phyloP scores from a whole-genome alignment of 2,888 invertebrate genomes.

The Blera fallax region DNA sequence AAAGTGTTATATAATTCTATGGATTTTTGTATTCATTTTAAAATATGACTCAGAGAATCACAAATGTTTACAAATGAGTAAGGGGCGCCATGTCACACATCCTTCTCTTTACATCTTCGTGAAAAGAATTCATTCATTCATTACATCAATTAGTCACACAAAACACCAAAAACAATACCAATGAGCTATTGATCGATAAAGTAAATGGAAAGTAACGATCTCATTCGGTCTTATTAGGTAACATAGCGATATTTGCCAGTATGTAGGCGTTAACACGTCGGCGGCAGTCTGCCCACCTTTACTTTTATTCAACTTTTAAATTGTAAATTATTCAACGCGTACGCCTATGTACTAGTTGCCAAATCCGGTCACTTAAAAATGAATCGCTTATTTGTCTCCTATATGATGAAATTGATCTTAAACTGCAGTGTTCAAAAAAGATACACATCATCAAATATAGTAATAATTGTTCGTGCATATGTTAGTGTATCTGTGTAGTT shows the following conservation, averaged over 20 bases:
- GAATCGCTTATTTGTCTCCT: slow-evolving; percentile 26
- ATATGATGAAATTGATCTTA: slow-evolving; percentile 11
- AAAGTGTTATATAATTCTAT: slow-evolving; percentile 13
- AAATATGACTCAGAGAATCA: not conserved
- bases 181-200: slow-evolving; percentile 53
- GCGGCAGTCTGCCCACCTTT: slow-evolving; percentile 50
- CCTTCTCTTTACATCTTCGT: not conserved
- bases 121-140: slow-evolving; percentile 9
- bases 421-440: not conserved
- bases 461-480: not conserved
- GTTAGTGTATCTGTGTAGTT: not conserved
- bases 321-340: slow-evolving; percentile 41
- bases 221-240: slow-evolving; percentile 63
- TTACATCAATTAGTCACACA: slow-evolving; percentile 17
- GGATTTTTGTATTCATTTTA: not conserved
- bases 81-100: slow-evolving; percentile 1
- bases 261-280: slow-evolving; percentile 62
- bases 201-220: slow-evolving; percentile 65
- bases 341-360: slow-evolving; percentile 32
- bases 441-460: slow-evolving; percentile 28
- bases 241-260: slow-evolving; percentile 39
- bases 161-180: slow-evolving; percentile 23
- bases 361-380: slow-evolving; percentile 61
- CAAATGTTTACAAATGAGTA: too few relatives aligned
- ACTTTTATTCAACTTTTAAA: slow-evolving; percentile 6